phyloP scores from a whole-genome alignment of 2,888 invertebrate genomes.

The Rotaria macrura region DNA sequence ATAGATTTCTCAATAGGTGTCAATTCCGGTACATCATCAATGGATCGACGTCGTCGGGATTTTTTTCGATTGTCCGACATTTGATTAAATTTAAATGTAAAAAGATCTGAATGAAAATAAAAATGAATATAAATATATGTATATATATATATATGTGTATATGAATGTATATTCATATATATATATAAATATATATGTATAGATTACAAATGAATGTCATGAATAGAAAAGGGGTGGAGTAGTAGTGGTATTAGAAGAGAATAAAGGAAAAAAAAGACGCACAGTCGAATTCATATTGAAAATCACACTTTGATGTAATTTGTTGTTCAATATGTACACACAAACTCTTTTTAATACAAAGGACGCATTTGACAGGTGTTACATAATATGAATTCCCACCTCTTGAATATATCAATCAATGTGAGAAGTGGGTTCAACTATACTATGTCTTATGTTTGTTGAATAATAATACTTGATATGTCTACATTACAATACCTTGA shows the following conservation, averaged over 20 bases:
- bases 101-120: background rate
- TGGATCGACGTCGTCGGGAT: background rate
- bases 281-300: slow-evolving; percentile 12
- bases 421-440: slow-evolving; percentile 1
- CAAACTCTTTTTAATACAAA: background rate
- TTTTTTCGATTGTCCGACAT: slow-evolving; percentile 22
- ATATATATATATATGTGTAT: background rate
- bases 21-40: slow-evolving; percentile 33
- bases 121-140: background rate
- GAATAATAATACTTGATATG: slow-evolving; percentile 6
- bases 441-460: background rate
- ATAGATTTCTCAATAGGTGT: slow-evolving; percentile 79
- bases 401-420: slow-evolving; percentile 7
- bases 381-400: background rate
- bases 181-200: background rate
- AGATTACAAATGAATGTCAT: background rate
- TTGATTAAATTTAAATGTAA: slow-evolving; percentile 2
- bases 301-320: slow-evolving; percentile 12
- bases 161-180: background rate
- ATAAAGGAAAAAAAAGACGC: background rate
- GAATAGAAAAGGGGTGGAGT: background rate
- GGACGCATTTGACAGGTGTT: slow-evolving; percentile 1
- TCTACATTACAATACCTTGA: slow-evolving; percentile 4
- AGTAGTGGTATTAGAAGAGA: background rate
- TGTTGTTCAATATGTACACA: slow-evolving; percentile 11